phyloP scores from a whole-genome alignment of 2,113 vertebrate species.

The Prietella phreatophila region DNA sequence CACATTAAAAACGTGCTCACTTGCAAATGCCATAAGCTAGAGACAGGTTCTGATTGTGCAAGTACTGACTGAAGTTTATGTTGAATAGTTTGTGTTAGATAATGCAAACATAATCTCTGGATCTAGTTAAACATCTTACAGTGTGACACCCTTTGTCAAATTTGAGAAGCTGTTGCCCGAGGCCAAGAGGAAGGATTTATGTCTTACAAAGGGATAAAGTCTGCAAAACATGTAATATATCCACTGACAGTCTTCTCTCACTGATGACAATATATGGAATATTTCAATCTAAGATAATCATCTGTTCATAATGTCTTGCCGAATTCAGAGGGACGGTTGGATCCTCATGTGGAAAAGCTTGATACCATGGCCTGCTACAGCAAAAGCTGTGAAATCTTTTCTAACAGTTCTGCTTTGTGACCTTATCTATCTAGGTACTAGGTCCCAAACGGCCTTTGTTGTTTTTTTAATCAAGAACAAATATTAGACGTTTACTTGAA shows the following conservation, averaged over 20 bases:
- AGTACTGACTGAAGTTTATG: neutral
- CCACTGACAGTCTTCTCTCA: neutral
- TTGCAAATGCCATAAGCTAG: neutral
- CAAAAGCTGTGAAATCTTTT: neutral
- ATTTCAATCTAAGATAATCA: neutral
- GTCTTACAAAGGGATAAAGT: neutral
- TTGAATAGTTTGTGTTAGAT: neutral
- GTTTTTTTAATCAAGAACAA: neutral
- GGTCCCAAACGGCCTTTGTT: neutral
- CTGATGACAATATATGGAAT: neutral
- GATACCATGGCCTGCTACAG: neutral
- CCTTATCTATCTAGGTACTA: neutral
- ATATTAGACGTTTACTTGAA: neutral
- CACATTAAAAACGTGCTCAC: neutral
- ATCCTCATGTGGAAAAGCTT: neutral
- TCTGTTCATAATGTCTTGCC: neutral
- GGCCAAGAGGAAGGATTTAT: neutral
- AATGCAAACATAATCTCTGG: neutral
- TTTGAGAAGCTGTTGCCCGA: neutral
- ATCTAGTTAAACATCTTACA: constrained; percentile 19
- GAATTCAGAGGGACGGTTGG: neutral
- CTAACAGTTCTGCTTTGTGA: neutral
- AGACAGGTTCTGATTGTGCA: neutral
- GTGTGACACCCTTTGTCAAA: neutral
- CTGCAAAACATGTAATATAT: neutral